These are phyloP conservation scores for Chaetura pelagica DNA, from an alignment of 2,113 vertebrate genomes.

Conservation along the genomic window DNA sequence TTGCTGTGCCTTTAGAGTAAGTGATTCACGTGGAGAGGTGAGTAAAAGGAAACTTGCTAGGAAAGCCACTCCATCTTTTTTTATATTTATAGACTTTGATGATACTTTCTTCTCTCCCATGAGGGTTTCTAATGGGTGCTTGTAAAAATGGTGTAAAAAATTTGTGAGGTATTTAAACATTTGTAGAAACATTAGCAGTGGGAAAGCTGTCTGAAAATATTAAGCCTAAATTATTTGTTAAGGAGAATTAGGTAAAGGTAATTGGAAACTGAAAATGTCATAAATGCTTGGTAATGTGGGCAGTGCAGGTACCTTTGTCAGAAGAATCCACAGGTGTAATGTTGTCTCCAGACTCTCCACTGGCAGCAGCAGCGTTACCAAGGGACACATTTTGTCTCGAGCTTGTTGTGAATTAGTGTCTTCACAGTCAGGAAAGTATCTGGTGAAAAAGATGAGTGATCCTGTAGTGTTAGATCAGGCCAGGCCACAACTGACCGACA, in stretches of 20 bases:
- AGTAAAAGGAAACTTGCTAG: conserved; percentile 31
- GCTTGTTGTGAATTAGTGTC: background rate
- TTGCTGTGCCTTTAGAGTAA: conserved; percentile 1
- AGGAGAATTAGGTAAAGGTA: background rate
- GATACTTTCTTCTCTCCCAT: background rate
- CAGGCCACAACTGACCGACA: background rate
- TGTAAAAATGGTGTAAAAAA: background rate
- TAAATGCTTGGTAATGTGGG: background rate
- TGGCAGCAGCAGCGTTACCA: background rate
- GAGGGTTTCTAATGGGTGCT: background rate
- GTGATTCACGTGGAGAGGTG: conserved; percentile 36
- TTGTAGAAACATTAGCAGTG: background rate
- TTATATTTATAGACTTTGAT: background rate
- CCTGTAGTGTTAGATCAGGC: background rate
- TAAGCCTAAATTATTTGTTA: background rate
- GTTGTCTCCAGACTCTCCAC: background rate
- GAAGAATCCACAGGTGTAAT: background rate
- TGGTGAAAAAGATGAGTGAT: background rate
- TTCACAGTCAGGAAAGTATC: background rate
- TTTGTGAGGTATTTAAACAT: background rate
- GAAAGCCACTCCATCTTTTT: background rate
- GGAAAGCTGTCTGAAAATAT: background rate
- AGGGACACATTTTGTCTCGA: background rate
- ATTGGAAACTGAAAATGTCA: background rate
- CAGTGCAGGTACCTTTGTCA: background rate